These are phyloP conservation scores for Erpornis zantholeuca DNA, from an alignment of 2,113 vertebrate genomes.

Conservation along the genomic window DNA sequence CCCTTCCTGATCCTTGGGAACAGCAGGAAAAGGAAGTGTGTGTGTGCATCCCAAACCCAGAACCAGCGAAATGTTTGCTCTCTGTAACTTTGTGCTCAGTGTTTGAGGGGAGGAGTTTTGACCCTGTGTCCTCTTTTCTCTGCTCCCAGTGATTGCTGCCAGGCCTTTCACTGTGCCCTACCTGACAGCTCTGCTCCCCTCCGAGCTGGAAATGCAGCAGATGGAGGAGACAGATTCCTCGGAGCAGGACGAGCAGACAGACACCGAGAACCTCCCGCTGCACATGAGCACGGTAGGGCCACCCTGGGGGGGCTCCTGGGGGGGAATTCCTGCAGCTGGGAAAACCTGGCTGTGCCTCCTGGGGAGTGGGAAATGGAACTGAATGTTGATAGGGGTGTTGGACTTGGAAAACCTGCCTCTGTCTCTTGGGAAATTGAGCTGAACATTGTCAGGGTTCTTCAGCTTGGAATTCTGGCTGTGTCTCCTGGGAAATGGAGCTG, in stretches of 20 bases:
- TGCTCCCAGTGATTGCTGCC: conserved; percentile 89
- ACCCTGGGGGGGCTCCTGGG: background rate
- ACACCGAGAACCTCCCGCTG: conserved; percentile 86
- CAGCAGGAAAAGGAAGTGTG: background rate
- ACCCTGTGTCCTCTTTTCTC: background rate
- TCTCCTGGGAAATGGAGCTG: accelerated
- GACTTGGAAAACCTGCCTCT: background rate
- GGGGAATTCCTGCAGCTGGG: background rate
- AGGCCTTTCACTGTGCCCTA: conserved; percentile 89
- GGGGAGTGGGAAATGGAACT: background rate
- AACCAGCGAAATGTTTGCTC: background rate
- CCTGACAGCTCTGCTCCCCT: conserved; percentile 92
- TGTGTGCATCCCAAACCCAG: background rate
- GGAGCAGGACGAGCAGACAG: conserved; percentile 95
- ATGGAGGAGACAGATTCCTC: conserved; percentile 98
- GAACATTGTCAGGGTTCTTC: background rate
- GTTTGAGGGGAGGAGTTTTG: background rate
- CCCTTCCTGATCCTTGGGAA: background rate
- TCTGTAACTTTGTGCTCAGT: background rate
- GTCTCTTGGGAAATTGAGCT: background rate
- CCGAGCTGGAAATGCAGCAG: conserved; percentile 92
- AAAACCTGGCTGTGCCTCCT: background rate
- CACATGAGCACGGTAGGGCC: conserved; percentile 78
- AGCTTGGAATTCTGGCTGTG: background rate
- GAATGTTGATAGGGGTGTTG: too few species aligned